Evolutionary conservation across 1,140 invertebrate genomes (phyloP).

Genomic region (Macrobrachium rosenbergii): DNA sequence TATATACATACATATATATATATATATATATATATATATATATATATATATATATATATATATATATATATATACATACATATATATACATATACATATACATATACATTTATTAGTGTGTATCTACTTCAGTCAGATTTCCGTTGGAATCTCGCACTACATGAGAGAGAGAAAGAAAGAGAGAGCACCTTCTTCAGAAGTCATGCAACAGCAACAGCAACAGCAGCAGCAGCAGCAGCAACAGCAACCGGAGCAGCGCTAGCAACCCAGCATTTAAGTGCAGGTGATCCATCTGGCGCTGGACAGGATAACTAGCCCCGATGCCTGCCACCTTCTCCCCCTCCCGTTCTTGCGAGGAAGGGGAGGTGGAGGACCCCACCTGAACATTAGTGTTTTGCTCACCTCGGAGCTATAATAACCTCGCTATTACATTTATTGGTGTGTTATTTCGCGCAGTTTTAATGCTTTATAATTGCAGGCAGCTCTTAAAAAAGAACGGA

Average conservation of each 20-base stretch:
- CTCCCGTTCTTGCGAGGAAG: neutral
- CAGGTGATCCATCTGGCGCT: conserved; percentile 24
- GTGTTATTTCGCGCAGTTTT: conserved; percentile 31
- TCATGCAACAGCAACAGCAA: neutral
- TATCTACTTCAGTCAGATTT: neutral
- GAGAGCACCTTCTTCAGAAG: neutral
- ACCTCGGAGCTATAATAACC: conserved; percentile 24
- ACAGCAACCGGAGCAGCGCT: neutral
- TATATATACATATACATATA: conserved; percentile 34
- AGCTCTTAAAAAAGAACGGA: too few species aligned
- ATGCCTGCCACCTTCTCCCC: conserved; percentile 4
- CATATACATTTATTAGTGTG: neutral
- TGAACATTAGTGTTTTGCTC: neutral
- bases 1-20: conserved; percentile 5
- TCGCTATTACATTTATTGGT: conserved; percentile 30
- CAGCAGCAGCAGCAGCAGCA: neutral
- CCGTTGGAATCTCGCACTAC: neutral
- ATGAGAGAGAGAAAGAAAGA: too few species aligned
- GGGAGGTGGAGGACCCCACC: too few species aligned
- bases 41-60: conserved; percentile 1
- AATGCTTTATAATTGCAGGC: conserved; percentile 11
- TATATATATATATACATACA: conserved; percentile 24
- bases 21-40: conserved; percentile 2
- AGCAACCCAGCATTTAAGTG: neutral
- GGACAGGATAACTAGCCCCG: conserved; percentile 22